A percentile compares a stretch with the other conserved stretches of the same genome.
Conservation (phyloP, 2,888 invertebrate genomes). For the Drosophila ezoana region DNA sequence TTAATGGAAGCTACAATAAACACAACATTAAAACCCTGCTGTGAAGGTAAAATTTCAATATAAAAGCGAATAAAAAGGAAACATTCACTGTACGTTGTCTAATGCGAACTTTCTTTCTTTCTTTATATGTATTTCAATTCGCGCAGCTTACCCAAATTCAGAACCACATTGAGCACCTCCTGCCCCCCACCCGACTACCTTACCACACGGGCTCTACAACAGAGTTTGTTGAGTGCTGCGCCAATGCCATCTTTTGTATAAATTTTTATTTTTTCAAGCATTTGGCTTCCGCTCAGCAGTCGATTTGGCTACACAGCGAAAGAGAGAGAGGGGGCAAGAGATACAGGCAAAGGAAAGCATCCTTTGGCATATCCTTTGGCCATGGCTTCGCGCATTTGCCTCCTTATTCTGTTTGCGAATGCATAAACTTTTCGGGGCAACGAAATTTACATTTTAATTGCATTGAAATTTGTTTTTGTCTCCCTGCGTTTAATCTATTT, state of each 20-base stretch:
- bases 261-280: slow-evolving; percentile 46
- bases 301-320: slow-evolving; percentile 19
- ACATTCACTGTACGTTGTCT: slow-evolving; percentile 18
- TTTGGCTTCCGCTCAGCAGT: slow-evolving; percentile 33
- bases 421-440: slow-evolving; percentile 65
- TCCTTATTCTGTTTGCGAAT: slow-evolving; percentile 30
- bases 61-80: slow-evolving; percentile 8
- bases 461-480: slow-evolving; percentile 75
- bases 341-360: slow-evolving; percentile 2
- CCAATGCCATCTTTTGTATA: slow-evolving; percentile 63
- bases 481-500: slow-evolving; percentile 70
- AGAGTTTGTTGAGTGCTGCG: slow-evolving; percentile 6
- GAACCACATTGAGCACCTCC: background rate
- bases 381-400: slow-evolving; percentile 17
- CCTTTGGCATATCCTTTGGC: slow-evolving; percentile 51
- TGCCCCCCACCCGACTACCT: background rate
- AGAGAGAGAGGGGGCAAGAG: background rate
- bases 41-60: slow-evolving; percentile 5
- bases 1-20: no score
- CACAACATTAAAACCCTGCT: no score
- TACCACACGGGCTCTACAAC: background rate
- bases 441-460: slow-evolving; percentile 82
- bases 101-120: slow-evolving; percentile 37
- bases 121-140: slow-evolving; percentile 11
- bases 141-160: slow-evolving; percentile 5